A percentile compares a stretch with the other conserved stretches of the same genome.
Conservation (phyloP, 2,888 invertebrate genomes). For the Drosophila stalkeri region DNA sequence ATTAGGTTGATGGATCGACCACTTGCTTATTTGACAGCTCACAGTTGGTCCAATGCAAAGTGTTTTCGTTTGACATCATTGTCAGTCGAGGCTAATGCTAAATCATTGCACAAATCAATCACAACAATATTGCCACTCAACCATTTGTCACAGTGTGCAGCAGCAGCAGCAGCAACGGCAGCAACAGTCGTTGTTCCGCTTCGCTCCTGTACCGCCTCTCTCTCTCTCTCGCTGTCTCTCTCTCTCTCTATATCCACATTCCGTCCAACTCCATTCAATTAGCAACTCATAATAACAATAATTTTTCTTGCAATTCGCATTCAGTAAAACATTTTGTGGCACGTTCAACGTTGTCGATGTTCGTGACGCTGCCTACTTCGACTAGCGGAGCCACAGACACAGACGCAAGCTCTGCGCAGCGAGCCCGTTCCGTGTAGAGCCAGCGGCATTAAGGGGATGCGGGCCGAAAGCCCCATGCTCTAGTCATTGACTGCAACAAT, state of each 20-base stretch:
- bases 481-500: constrained; percentile 78
- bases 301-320: constrained; percentile 78
- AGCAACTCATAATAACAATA: constrained; percentile 81
- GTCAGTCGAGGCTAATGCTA: constrained; percentile 29
- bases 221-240: constrained; percentile 7
- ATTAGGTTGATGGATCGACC: constrained; percentile 16
- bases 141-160: constrained; percentile 43
- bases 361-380: constrained; percentile 66
- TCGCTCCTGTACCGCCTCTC: constrained; percentile 4
- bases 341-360: constrained; percentile 65
- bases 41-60: constrained; percentile 19
- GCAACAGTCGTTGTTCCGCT: neutral
- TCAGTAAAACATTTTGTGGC: constrained; percentile 74
- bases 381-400: constrained; percentile 15
- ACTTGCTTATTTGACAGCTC: constrained; percentile 27
- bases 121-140: constrained; percentile 3
- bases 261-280: constrained; percentile 76
- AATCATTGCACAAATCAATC: constrained; percentile 48
- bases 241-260: constrained; percentile 33
- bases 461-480: constrained; percentile 33
- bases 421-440: constrained; percentile 7
- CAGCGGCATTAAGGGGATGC: constrained; percentile 12
- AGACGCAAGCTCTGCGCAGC: neutral
- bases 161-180: neutral
- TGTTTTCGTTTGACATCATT: constrained; percentile 30